These are phyloP conservation scores for Cyanocitta stelleri DNA, from an alignment of 2,113 vertebrate genomes.

Conservation along the genomic window DNA sequence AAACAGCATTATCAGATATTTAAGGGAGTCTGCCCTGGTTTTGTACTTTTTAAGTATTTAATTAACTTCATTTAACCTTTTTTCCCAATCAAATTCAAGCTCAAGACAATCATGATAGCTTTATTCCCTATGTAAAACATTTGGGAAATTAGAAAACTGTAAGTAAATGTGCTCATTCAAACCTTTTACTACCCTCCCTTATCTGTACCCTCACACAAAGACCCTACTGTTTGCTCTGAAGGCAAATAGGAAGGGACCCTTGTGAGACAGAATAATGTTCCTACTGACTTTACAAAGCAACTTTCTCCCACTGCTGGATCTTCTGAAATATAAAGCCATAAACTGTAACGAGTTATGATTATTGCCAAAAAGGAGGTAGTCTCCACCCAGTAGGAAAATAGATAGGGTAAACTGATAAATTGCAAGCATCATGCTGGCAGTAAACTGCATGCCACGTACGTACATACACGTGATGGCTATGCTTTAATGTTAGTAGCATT, in stretches of 20 bases:
- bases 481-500: background rate
- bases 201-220: background rate
- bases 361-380: background rate
- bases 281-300: background rate
- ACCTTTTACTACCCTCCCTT: background rate
- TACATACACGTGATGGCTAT: fast-evolving
- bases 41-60: background rate
- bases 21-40: background rate
- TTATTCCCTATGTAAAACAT: background rate
- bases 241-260: background rate
- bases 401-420: background rate
- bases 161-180: background rate
- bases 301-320: background rate
- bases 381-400: background rate
- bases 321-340: background rate
- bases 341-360: background rate
- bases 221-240: background rate
- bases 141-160: background rate
- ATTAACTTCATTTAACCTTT: background rate
- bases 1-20: background rate
- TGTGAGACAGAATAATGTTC: background rate
- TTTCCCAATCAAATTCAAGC: background rate
- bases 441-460: fast-evolving
- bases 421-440: background rate
- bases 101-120: background rate